Base-by-base conservation (phyloP, 2,797 vertebrate species). In the Spheniscus humboldti region DNA sequence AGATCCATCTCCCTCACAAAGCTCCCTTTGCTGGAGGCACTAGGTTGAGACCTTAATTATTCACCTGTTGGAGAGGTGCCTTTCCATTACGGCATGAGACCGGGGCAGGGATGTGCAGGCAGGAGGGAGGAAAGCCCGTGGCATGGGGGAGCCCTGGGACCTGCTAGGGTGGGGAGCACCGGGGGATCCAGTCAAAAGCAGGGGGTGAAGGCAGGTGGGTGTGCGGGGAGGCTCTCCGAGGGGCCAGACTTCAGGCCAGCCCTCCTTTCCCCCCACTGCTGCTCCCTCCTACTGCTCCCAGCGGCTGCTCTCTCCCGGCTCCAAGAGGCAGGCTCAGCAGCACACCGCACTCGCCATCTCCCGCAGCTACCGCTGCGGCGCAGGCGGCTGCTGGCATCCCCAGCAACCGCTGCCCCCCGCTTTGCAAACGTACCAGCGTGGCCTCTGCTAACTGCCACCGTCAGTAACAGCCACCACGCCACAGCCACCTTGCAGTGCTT, bases 11-110 rank as follows among this genome's bases (percentile, higher is more conserved):
- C 45, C 53, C 84, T 93, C 90, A 95, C 96, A 95, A 96, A 96
- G 95, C 81, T 93, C 64, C 64, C 94, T 97, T 96, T 93, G 81
- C 93, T 94, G 79, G 43, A 86, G 75, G 88, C 93, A 83, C 50
- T 30, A 35, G 30, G 45, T 75, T 75, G 74, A 96, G 92, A 90
- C 89, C 92, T 96, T 96, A 95, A 97, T 95, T 94, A 97, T 96
- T 96, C 93, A 97, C 96, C 96, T 97, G 96, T 92, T 96, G 96
- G 95, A 96, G 81, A 96, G 91, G 55, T 78, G 86, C 88, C 93
- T 96, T 97, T 96, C 93, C 87, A 93, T 89, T 64, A 92, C 31
- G 0, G 88, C 69, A 71, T 39, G 53, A 67, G 87, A 78, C 10
- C 2, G 0, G 47, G 50, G n/a, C 76, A 85, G 24, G 74, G 93